Conservation (phyloP, 1,140 invertebrate species). For the Solen grandis region DNA sequence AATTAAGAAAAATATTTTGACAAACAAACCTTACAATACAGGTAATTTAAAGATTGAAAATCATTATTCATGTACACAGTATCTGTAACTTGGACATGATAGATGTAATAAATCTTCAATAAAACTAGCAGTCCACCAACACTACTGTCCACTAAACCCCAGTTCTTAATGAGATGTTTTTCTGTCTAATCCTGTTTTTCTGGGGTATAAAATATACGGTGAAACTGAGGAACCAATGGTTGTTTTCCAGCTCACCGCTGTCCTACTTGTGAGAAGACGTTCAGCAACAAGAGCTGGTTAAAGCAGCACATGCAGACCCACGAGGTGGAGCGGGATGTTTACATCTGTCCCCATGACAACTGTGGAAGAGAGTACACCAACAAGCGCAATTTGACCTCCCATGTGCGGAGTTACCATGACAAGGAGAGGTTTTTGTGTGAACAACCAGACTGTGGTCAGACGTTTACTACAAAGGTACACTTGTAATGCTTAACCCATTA, state of each 20-base stretch:
- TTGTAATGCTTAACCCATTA: no score
- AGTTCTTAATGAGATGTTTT: neutral
- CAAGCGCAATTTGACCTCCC: constrained; percentile 60
- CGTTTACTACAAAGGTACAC: constrained; percentile 59
- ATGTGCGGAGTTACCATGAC: constrained; percentile 65
- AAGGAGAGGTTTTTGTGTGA: constrained; percentile 55
- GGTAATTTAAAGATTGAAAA: no score
- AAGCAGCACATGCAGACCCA: constrained; percentile 58
- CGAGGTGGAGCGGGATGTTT: constrained; percentile 25
- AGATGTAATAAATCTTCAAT: no score
- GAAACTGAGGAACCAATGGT: neutral
- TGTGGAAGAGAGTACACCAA: constrained; percentile 59
- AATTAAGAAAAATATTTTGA: no score
- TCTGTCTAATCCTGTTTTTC: neutral
- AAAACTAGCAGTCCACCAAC: no score
- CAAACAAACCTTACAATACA: no score
- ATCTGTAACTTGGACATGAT: no score
- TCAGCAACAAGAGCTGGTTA: constrained; percentile 53
- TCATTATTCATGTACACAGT: no score
- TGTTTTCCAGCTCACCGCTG: constrained; percentile 49
- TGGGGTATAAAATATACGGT: neutral
- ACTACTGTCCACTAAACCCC: neutral
- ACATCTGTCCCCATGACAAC: constrained; percentile 55
- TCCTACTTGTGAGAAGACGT: constrained; percentile 53
- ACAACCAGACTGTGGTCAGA: constrained; percentile 56